A percentile compares a stretch with the other conserved stretches of the same genome.
Evolutionary conservation across 1,140 invertebrate genomes (phyloP).

Genomic region (Brachionus koreanus): DNA sequence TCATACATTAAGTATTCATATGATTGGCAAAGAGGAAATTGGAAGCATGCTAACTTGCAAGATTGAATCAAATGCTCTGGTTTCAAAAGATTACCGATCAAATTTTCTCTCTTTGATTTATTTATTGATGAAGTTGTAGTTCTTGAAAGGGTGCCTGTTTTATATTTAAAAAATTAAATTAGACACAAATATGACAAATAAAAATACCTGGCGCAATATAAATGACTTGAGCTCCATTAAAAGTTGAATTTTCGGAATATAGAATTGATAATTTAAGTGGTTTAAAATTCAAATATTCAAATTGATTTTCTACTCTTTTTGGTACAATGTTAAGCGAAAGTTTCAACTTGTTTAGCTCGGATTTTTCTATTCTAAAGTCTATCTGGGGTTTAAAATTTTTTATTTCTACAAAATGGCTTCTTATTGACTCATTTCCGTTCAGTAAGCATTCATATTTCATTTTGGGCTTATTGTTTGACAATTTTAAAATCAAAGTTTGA

Average conservation of each 20-base stretch:
- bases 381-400: not conserved
- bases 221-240: not conserved
- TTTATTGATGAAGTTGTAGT: not conserved
- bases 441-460: conserved; percentile 24
- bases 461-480: not conserved
- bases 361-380: not conserved
- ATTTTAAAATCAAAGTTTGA: not conserved
- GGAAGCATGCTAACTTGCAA: conserved; percentile 21
- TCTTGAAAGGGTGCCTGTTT: not conserved
- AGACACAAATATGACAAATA: not conserved
- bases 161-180: not conserved
- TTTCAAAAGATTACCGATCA: not conserved
- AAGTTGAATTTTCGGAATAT: conserved; percentile 27
- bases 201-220: conserved; percentile 23
- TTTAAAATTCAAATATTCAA: not conserved
- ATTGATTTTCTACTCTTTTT: not conserved
- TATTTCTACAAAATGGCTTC: conserved; percentile 13
- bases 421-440: not conserved
- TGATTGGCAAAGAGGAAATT: conserved; percentile 2
- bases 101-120: not conserved
- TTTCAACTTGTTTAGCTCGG: conserved; percentile 11
- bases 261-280: conserved; percentile 12
- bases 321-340: not conserved
- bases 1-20: conserved; percentile 30
- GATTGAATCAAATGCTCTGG: conserved; percentile 12